Conservation (phyloP, 2,888 invertebrate genomes). For the Catocala fraxini region DNA sequence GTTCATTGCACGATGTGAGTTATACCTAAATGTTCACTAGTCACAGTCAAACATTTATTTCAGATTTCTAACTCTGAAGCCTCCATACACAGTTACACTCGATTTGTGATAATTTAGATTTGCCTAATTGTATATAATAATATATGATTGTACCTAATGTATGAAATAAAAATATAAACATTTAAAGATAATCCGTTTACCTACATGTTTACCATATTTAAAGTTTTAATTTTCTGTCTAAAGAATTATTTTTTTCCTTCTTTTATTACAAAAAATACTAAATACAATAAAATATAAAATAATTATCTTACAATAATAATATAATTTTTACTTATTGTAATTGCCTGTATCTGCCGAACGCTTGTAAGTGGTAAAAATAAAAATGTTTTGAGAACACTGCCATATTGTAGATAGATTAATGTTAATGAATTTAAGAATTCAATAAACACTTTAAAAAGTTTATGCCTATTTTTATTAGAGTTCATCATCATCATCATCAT, state of each 20-base stretch:
- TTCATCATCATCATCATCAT: no score
- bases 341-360: constrained; percentile 13
- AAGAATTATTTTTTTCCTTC: neutral
- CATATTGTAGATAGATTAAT: constrained; percentile 79
- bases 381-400: constrained; percentile 70
- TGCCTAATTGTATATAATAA: constrained; percentile 55
- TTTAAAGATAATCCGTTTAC: constrained; percentile 27
- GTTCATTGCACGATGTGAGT: constrained; percentile 20
- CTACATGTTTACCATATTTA: constrained; percentile 13
- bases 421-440: constrained; percentile 53
- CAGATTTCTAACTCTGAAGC: constrained; percentile 11
- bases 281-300: neutral
- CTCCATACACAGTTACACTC: constrained; percentile 31
- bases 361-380: constrained; percentile 26
- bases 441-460: constrained; percentile 65
- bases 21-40: constrained; percentile 38
- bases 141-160: constrained; percentile 35
- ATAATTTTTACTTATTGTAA: neutral
- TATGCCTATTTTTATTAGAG: constrained; percentile 20
- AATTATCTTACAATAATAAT: neutral
- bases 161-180: constrained; percentile 24
- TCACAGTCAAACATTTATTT: constrained; percentile 29
- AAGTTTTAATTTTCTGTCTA: neutral
- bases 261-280: neutral
- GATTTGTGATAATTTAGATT: constrained; percentile 51